Base-by-base conservation (phyloP, 2,888 invertebrate species). In the Aproaerema taeniolella region DNA sequence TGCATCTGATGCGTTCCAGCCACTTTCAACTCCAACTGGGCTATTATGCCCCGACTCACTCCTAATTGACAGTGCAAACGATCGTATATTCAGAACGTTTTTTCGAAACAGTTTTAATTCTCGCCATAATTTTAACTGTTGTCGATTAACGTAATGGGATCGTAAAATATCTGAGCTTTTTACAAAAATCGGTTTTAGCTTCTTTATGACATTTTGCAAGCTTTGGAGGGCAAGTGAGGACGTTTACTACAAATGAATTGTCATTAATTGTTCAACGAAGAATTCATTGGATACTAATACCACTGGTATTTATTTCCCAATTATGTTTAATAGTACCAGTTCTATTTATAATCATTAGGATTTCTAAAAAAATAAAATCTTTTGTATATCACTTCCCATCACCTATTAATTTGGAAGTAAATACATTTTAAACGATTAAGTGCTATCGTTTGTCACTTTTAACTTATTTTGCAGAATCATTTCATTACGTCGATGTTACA, bases 51-150 rank as follows among this genome's bases (percentile, higher is more conserved):
- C 47, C 47, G 43, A 62, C 56, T 55, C 51, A 50, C 60, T 56
- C 53, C 62, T 78, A 77, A 79, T 78, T 78, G 79, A 80, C 77
- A 76, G 72, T 49, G 40, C 43, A 50, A 51, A 55, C 50, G 57
- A 56, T 60, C 61, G 62, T 71, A 68, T 67, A 67, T 71, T 67
- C 56, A 51, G 53, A 52, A 54, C 54, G 53, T 61, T 58, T 60
- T 58, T 60, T 58, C 49, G 56, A 61, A 53, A 58, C 49, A 48
- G 45, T 56, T 59, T 58, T 57, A 58, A 61, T 50, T 60, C 50
- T 47, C 49, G 46, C 47, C 39, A 40, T 43, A 43, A 43, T 40
- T 43, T 39, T 29, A 33, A 37, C 13, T 29, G 39, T 34, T 32
- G 15, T 39, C 32, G 39, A 35, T 35, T 35, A 35, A 35, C 35